Base-by-base conservation (phyloP, 2,888 invertebrate genomes). In the Cancer borealis region DNA sequence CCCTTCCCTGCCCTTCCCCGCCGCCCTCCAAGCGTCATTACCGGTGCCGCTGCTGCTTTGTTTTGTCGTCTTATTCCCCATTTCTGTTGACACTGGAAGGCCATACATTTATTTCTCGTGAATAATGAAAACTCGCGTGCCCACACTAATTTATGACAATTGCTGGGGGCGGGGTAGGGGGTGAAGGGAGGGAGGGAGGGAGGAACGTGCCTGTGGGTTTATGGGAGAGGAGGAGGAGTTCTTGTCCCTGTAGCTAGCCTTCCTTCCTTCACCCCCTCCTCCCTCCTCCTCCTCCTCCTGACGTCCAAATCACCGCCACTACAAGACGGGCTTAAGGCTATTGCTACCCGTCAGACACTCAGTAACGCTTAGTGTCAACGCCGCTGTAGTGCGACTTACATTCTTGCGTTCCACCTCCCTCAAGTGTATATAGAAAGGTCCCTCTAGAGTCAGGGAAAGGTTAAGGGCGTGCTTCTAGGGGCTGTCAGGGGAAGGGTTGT, bases 61-160 rank as follows among this genome's bases (percentile, higher is more conserved):
- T 84, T 39, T n/a, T 84, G 46, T 73, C 73, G 88, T 92, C 88
- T 73, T 79, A 79, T 91, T 84, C 54, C 90, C 17, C 54, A 60
- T 73, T 45, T 39, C 54, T 90, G 92, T 88, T 92, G 90, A 94
- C 73, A 92, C 89, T 21, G 47, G 92, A 92, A 89, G 92, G 92
- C 92, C 89, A 89, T 90, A 92, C 94, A 92, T 94, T 94, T 94
- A 92, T 94, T 60, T 79, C 92, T 89, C 94, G 60, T 94, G 94
- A 92, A 94, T 94, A 94, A 94, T 94, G 73, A 94, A 94, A 84
- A 79, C 26, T 94, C 89, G 94, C 94, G 94, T 94, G 94, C 47
- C 88, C 45, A 14, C 47, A n/a, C 94, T 92, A 94, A 94, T 94
- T 93, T 92, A 88, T 73, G 94, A 92, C 94, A 54, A 94, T 79